Evolutionary conservation across 35 echinoderm and acorn worm genomes (phyloP).

Genomic region (Holothuria glaberrima): DNA sequence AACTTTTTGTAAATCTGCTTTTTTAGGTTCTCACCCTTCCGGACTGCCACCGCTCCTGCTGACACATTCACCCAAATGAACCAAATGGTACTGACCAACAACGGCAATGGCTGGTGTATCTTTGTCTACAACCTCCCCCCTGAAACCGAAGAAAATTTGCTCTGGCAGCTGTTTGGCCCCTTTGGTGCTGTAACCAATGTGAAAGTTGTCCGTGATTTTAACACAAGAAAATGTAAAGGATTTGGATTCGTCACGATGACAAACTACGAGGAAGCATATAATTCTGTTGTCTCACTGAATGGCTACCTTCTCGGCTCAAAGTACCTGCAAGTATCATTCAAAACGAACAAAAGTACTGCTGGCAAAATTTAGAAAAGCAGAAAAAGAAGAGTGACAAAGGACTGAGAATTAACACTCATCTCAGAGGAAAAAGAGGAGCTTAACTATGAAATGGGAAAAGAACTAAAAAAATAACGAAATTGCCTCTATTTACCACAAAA

Average conservation of each 20-base stretch:
- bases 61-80: conserved; percentile 87
- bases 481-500: conserved; percentile 54
- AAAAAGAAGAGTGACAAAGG: background rate
- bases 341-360: conserved; percentile 83
- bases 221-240: conserved; percentile 92
- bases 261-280: conserved; percentile 97
- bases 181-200: conserved; percentile 96
- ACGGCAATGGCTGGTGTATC: conserved; percentile 96
- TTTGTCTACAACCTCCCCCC: conserved; percentile 98
- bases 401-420: conserved; percentile 42
- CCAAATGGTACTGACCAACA: conserved; percentile 93
- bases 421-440: conserved; percentile 43
- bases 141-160: conserved; percentile 90
- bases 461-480: conserved; percentile 53
- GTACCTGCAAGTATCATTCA: conserved; percentile 96
- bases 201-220: conserved; percentile 94
- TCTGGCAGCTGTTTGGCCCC: conserved; percentile 97
- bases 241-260: conserved; percentile 99
- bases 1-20: background rate
- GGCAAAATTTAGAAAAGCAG: conserved; percentile 35
- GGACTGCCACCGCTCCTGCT: conserved; percentile 43
- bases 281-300: conserved; percentile 86
- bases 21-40: conserved; percentile 75
- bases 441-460: conserved; percentile 44
- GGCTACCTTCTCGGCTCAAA: conserved; percentile 89